Conservation (phyloP, 2,113 vertebrate genomes). For the Puma concolor region DNA sequence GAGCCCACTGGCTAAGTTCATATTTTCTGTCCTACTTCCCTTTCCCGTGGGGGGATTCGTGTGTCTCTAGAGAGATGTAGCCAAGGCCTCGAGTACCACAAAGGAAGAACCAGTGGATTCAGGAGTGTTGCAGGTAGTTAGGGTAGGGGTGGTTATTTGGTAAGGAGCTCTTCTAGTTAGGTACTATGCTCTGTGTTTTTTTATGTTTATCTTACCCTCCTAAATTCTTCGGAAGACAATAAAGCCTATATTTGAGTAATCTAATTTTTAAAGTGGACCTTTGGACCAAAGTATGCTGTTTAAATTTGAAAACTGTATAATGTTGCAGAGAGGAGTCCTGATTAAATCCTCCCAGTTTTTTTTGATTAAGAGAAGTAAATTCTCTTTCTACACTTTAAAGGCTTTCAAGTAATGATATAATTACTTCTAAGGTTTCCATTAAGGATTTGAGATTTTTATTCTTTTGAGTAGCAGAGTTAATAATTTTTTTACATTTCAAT, state of each 20-base stretch:
- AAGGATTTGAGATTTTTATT: conserved; percentile 40
- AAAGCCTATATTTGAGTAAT: conserved; percentile 10
- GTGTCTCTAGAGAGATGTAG: neutral
- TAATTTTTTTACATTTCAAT: conserved; percentile 41
- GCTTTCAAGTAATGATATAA: neutral
- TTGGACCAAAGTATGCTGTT: neutral
- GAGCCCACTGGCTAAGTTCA: neutral
- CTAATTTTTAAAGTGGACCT: neutral
- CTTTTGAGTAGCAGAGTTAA: neutral
- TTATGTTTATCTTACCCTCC: neutral
- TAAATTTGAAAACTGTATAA: neutral
- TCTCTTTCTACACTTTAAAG: conserved; percentile 15
- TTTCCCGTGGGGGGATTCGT: neutral
- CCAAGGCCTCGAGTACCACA: neutral
- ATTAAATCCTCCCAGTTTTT: neutral
- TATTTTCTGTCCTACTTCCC: neutral
- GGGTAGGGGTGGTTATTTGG: neutral
- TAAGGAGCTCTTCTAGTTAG: neutral
- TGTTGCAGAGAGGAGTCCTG: neutral
- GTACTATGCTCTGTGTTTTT: neutral
- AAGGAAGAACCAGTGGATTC: neutral
- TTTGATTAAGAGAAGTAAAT: neutral
- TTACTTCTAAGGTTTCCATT: neutral
- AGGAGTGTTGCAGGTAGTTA: neutral
- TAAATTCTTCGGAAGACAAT: neutral